phyloP scores from a whole-genome alignment of 2,888 invertebrate species.

The Drosophila paracracens region DNA sequence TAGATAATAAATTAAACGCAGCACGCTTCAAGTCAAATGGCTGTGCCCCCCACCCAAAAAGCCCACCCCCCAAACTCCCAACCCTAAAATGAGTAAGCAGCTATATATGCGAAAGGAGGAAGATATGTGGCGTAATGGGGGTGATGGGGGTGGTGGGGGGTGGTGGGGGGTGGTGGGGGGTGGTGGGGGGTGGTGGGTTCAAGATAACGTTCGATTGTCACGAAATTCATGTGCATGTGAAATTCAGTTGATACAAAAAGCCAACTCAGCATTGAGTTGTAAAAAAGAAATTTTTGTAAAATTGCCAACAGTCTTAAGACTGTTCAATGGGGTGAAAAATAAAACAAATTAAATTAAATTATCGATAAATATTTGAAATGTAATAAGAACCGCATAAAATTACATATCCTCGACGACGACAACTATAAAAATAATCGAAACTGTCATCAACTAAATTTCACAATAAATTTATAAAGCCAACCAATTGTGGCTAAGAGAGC shows the following conservation, averaged over 20 bases:
- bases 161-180: neutral
- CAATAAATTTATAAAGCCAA: neutral
- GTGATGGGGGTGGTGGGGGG: too few relatives aligned
- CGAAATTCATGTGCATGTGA: conserved; percentile 8
- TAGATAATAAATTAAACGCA: conserved; percentile 79
- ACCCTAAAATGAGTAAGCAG: conserved; percentile 27
- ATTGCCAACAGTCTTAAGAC: neutral
- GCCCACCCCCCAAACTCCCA: neutral
- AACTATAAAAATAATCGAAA: neutral
- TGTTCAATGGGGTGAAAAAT: neutral
- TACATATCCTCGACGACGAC: neutral
- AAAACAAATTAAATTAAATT: neutral
- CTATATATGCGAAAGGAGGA: neutral
- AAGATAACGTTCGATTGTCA: conserved; percentile 35
- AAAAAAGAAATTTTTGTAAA: neutral
- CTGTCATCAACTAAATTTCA: neutral
- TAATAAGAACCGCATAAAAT: too few relatives aligned
- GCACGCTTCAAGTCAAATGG: conserved; percentile 64
- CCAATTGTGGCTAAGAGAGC: neutral
- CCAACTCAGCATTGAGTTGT: neutral
- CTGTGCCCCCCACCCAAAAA: neutral
- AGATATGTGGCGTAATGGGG: neutral
- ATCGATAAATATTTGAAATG: neutral
- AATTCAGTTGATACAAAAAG: conserved; percentile 6
- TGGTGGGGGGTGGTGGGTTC: neutral